Percentiles rank a stretch among this genome's conserved stretches.
Conservation (phyloP, 30 jellyfish, hydroid and myxozoan species). For the Sanderia malayensis region DNA sequence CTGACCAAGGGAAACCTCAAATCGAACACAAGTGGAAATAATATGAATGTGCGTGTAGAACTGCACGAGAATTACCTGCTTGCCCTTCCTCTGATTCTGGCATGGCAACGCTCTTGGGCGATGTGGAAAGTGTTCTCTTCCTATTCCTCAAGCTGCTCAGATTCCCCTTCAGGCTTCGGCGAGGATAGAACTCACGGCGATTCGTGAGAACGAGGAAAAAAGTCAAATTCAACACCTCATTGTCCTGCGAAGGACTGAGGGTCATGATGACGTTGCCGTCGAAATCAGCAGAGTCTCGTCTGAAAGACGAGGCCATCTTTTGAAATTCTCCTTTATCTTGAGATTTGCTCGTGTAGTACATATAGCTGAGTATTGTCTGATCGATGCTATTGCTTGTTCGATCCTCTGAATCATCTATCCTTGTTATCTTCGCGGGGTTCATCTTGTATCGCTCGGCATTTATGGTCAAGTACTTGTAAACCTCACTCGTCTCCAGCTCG, state of each 20-base stretch:
- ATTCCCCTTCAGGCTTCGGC: conserved; percentile 36
- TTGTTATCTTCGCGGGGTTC: conserved; percentile 55
- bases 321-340: conserved; percentile 67
- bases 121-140: conserved; percentile 76
- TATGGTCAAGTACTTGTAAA: conserved; percentile 61
- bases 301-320: conserved; percentile 44
- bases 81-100: conserved; percentile 42
- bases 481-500: conserved; percentile 64
- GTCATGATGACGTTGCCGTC: conserved; percentile 87
- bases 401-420: conserved; percentile 28
- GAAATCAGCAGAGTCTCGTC: conserved; percentile 86
- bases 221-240: conserved; percentile 72
- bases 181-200: conserved; percentile 85
- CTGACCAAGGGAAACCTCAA: too few species aligned
- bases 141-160: conserved; percentile 64
- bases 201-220: conserved; percentile 70
- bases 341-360: conserved; percentile 64
- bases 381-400: conserved; percentile 17
- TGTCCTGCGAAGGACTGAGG: conserved; percentile 50
- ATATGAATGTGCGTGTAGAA: too few species aligned
- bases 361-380: conserved; percentile 63
- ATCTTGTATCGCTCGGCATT: conserved; percentile 70
- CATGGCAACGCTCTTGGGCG: conserved; percentile 17
- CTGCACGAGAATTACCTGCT: neutral
- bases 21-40: too few species aligned